Conservation (phyloP, 2,888 invertebrate genomes). For the Antheraea assamensis region DNA sequence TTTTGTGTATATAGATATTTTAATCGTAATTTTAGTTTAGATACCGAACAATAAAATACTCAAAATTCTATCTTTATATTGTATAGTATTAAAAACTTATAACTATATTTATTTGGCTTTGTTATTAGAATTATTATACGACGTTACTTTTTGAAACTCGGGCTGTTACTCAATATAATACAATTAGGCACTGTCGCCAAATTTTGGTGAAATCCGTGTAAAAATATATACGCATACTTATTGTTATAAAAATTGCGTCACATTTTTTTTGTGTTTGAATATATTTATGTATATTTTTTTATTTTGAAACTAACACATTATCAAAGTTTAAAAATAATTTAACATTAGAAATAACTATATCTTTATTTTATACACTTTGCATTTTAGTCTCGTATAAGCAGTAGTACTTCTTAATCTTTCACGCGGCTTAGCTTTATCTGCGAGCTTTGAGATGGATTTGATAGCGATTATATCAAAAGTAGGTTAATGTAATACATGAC, state of each 20-base stretch:
- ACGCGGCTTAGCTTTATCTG: conserved; percentile 8
- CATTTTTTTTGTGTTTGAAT: not conserved
- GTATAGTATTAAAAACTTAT: not conserved
- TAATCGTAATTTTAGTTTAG: not conserved
- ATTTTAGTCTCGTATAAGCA: not conserved
- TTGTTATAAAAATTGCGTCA: not conserved
- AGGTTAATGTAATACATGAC: conserved; percentile 6
- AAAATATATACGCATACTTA: not conserved
- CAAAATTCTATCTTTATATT: not conserved
- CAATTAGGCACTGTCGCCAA: not conserved
- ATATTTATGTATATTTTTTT: not conserved
- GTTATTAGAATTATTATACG: not conserved
- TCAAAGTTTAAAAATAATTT: not conserved
- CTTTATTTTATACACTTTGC: not conserved
- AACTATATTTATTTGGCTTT: not conserved
- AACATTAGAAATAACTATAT: not conserved
- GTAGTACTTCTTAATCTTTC: conserved; percentile 1
- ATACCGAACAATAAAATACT: not conserved
- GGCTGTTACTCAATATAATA: not conserved
- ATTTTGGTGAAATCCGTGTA: not conserved
- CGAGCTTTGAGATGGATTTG: conserved; percentile 10
- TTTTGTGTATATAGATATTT: no score
- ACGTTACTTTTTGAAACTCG: not conserved
- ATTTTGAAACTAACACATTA: not conserved
- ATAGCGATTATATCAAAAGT: conserved; percentile 20